Evolutionary conservation across 1,140 invertebrate genomes (phyloP).

Genomic region (Mya arenaria): DNA sequence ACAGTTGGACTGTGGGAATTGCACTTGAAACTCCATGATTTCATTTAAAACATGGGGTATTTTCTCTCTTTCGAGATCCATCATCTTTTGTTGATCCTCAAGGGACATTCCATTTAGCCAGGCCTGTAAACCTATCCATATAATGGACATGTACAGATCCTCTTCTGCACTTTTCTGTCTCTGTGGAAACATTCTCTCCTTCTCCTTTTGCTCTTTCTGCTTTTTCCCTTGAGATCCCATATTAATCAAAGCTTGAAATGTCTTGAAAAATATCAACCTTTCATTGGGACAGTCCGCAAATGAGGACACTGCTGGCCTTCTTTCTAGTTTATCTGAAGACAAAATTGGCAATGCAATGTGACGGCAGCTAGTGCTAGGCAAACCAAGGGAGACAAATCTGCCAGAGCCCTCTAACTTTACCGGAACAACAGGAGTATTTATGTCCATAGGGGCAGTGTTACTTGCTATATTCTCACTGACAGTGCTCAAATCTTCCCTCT

Average conservation of each 20-base stretch:
- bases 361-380: slow-evolving; percentile 27
- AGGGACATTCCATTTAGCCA: slow-evolving; percentile 87
- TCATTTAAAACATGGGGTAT: slow-evolving; percentile 87
- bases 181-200: slow-evolving; percentile 68
- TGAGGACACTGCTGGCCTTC: not conserved
- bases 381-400: slow-evolving; percentile 57
- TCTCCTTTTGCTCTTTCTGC: slow-evolving; percentile 81
- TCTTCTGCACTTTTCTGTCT: slow-evolving; percentile 90
- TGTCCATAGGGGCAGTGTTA: slow-evolving; percentile 57
- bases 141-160: slow-evolving; percentile 91
- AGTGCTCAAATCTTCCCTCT: slow-evolving; percentile 67
- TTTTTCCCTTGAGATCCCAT: slow-evolving; percentile 86
- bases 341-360: slow-evolving; percentile 48
- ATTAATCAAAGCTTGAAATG: slow-evolving; percentile 87
- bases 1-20: slow-evolving; percentile 16
- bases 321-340: not conserved
- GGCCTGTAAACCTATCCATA: slow-evolving; percentile 95
- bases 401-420: slow-evolving; percentile 58
- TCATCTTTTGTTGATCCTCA: slow-evolving; percentile 88
- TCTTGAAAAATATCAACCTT: slow-evolving; percentile 86
- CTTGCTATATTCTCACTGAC: slow-evolving; percentile 46
- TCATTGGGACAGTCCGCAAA: slow-evolving; percentile 80
- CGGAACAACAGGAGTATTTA: slow-evolving; percentile 56
- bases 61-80: slow-evolving; percentile 88
- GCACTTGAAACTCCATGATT: slow-evolving; percentile 88